phyloP scores from a whole-genome alignment of 2,797 vertebrate genomes.

The Cyprinella venusta region DNA sequence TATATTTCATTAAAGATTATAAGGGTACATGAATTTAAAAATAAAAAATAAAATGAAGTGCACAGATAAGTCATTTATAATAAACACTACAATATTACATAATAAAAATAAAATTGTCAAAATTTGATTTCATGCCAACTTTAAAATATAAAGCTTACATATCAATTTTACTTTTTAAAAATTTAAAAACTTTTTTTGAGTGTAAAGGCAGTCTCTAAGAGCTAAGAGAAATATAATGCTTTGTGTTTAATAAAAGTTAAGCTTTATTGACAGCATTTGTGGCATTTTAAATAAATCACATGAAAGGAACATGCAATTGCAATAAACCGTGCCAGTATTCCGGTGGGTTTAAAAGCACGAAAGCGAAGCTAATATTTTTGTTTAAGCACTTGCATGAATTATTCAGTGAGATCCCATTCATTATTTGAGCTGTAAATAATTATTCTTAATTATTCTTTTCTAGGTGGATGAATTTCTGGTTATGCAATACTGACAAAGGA shows the following conservation, averaged over 20 bases:
- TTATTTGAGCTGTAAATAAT: not conserved
- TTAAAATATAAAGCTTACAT: too few species aligned
- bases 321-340: not conserved
- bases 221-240: not conserved
- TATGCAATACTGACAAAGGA: constrained; percentile 9
- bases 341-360: not conserved
- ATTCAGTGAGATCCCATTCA: not conserved
- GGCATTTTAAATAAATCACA: not conserved
- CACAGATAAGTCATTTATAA: too few species aligned
- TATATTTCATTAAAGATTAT: too few species aligned
- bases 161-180: not conserved
- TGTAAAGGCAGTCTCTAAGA: not conserved
- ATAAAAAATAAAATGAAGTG: too few species aligned
- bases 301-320: not conserved
- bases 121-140: too few species aligned
- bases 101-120: too few species aligned
- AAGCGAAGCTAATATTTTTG: not conserved
- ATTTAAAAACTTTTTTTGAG: not conserved
- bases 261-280: too few species aligned
- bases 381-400: not conserved
- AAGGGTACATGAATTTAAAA: too few species aligned
- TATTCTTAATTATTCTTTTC: not conserved
- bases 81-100: too few species aligned
- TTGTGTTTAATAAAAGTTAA: not conserved
- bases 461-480: constrained; percentile 13